Percentiles rank a stretch among this genome's conserved stretches.
These are phyloP conservation scores for Plumapathes pennacea DNA, from an alignment of 92 coral and sea anemone genomes.

Conservation along the genomic window DNA sequence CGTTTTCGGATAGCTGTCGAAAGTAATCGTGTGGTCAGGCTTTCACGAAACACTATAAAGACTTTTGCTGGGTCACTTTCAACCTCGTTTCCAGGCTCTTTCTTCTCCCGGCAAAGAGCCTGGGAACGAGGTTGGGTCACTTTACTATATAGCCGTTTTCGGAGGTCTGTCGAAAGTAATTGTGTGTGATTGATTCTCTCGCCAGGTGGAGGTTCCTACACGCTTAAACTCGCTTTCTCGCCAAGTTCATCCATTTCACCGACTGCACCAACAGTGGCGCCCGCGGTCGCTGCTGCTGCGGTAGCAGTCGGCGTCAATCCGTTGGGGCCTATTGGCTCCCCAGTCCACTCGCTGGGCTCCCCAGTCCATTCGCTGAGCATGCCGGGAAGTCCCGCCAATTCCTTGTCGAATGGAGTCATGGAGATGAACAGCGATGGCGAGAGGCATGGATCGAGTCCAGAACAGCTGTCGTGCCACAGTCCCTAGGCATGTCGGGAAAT, in stretches of 20 bases:
- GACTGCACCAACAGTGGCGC: constrained; percentile 99
- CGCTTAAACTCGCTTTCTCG: constrained; percentile 95
- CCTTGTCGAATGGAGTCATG: constrained; percentile 60
- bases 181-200: too few species aligned
- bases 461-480: constrained; percentile 33
- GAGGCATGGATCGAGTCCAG: constrained; percentile 56
- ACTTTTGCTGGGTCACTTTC: too few species aligned
- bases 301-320: constrained; percentile 80
- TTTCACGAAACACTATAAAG: too few species aligned
- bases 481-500: constrained; percentile 40
- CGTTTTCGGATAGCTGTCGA: too few species aligned
- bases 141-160: too few species aligned
- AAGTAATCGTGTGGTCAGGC: too few species aligned
- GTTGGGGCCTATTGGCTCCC: constrained; percentile 74
- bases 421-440: constrained; percentile 66
- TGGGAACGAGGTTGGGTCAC: too few species aligned
- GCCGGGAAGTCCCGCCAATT: constrained; percentile 61
- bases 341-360: constrained; percentile 58
- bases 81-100: too few species aligned
- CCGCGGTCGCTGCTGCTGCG: constrained; percentile 99
- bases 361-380: constrained; percentile 68
- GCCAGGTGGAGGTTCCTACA: constrained; percentile 97
- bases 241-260: constrained; percentile 99
- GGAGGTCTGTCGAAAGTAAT: too few species aligned
- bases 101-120: too few species aligned